phyloP scores from a whole-genome alignment of 2,797 vertebrate genomes.

The Varecia variegata region DNA sequence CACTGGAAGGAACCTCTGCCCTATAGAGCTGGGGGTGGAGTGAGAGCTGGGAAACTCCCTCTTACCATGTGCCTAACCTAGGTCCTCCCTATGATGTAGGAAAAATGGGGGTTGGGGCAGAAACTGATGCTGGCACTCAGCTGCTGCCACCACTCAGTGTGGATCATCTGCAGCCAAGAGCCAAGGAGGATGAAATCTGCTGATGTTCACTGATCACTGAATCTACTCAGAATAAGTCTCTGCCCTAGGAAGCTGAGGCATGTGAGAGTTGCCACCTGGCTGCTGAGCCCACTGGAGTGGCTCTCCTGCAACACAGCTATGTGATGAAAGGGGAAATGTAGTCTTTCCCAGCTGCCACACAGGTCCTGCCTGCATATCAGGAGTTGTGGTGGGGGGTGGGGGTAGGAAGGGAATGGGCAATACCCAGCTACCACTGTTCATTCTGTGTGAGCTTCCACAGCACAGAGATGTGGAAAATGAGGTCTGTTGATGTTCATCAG shows the following conservation, averaged over 20 bases:
- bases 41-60: neutral
- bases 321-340: neutral
- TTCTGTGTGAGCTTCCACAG: neutral
- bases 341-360: neutral
- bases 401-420: too few species aligned
- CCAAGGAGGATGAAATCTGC: neutral
- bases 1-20: neutral
- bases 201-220: neutral
- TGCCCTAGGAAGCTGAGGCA: neutral
- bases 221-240: neutral
- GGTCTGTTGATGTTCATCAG: neutral
- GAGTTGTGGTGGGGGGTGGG: too few species aligned
- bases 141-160: neutral
- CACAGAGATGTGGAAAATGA: neutral
- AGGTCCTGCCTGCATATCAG: neutral
- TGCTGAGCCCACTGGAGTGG: neutral
- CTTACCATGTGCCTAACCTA: neutral
- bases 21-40: neutral
- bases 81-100: neutral
- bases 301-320: neutral
- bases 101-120: neutral
- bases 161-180: neutral
- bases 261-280: neutral
- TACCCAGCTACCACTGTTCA: neutral
- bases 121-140: neutral